These are phyloP conservation scores for Virgularia gustaviana DNA, from an alignment of 92 coral and sea anemone species.

Conservation along the genomic window DNA sequence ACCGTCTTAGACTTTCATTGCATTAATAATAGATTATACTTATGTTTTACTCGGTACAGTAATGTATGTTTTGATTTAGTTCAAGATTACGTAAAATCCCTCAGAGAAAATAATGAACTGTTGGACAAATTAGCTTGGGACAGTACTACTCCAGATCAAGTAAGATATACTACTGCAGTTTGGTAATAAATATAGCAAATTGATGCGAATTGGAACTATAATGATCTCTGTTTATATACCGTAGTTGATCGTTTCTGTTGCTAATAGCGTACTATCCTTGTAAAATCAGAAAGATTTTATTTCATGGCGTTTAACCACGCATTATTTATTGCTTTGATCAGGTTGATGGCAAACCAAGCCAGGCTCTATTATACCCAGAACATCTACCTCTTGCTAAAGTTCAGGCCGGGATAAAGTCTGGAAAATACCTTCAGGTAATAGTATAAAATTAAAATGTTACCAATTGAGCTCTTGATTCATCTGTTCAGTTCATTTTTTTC, in stretches of 20 bases:
- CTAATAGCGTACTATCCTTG: too few species aligned
- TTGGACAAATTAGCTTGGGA: conserved; percentile 72
- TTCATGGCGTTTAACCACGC: not conserved
- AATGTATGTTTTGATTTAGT: too few species aligned
- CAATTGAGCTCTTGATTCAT: not conserved
- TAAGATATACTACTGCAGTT: too few species aligned
- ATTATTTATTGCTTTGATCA: conserved; percentile 25
- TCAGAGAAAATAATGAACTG: conserved; percentile 73
- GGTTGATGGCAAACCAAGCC: conserved; percentile 57
- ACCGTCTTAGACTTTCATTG: too few species aligned
- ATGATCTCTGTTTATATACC: too few species aligned
- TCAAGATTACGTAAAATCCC: conserved; percentile 82
- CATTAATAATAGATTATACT: too few species aligned
- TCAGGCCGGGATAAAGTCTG: conserved; percentile 85
- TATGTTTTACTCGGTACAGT: too few species aligned
- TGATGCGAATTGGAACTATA: too few species aligned
- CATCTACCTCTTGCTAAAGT: conserved; percentile 79
- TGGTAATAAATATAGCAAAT: too few species aligned
- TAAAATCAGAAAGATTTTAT: not conserved
- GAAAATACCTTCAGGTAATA: conserved; percentile 77
- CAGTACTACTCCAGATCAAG: conserved; percentile 7
- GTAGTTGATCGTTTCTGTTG: too few species aligned
- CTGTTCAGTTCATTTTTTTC: not conserved
- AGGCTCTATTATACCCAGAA: conserved; percentile 68
- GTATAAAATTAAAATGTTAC: not conserved